A percentile compares a stretch with the other conserved stretches of the same genome.
Evolutionary conservation across 2,888 invertebrate genomes (phyloP).

Genomic region (Lithodes maja): DNA sequence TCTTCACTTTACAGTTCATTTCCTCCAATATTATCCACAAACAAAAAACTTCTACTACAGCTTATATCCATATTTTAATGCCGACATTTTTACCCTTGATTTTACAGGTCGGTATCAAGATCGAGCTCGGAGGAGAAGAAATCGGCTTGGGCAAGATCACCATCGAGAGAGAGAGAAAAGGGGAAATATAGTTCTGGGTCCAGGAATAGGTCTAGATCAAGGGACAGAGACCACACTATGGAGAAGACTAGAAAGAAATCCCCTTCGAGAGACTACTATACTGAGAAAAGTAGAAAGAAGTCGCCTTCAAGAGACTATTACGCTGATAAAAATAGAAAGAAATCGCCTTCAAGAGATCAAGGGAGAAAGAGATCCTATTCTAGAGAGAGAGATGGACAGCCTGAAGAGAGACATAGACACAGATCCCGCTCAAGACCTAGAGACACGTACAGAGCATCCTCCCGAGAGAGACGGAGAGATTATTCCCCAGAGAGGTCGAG

Average conservation of each 20-base stretch:
- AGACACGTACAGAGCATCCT: neutral
- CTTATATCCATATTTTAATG: no score
- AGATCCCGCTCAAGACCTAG: neutral
- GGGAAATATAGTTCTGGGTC: neutral
- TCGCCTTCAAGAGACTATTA: neutral
- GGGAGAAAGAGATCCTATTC: neutral
- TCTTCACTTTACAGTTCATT: no score
- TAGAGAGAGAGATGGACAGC: neutral
- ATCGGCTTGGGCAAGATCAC: neutral
- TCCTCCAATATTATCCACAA: no score
- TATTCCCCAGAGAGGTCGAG: neutral
- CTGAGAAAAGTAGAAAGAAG: no score
- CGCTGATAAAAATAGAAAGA: neutral
- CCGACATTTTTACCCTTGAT: no score
- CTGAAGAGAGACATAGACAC: neutral
- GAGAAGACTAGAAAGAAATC: no score
- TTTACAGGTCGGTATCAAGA: neutral
- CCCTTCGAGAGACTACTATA: no score
- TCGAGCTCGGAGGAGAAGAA: neutral
- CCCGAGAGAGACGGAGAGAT: neutral
- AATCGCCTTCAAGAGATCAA: neutral
- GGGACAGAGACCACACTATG: neutral
- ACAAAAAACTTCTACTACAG: no score
- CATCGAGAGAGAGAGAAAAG: neutral
- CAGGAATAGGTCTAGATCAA: neutral